A percentile compares a stretch with the other conserved stretches of the same genome.
These are phyloP conservation scores for Bombyx mandarina DNA, from an alignment of 1,140 invertebrate genomes.

Conservation along the genomic window DNA sequence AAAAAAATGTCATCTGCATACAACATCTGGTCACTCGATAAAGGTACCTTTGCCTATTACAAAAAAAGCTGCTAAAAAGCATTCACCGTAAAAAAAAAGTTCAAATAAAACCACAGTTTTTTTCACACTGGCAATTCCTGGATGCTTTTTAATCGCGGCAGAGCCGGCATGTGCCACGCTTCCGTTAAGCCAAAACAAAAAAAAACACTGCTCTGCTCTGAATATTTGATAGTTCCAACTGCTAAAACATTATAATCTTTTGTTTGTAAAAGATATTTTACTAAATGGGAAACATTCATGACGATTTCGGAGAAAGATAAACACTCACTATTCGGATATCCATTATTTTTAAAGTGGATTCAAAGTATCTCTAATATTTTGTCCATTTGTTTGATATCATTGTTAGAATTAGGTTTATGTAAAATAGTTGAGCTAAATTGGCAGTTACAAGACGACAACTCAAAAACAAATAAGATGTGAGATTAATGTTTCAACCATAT, in stretches of 20 bases:
- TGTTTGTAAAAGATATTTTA: constrained; percentile 1
- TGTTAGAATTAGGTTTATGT: too few species aligned
- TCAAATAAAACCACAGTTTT: constrained; percentile 37
- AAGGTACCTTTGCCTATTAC: constrained; percentile 36
- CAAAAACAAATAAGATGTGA: too few species aligned
- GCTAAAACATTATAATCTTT: constrained; percentile 2
- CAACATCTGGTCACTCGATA: constrained; percentile 62
- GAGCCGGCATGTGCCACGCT: constrained; percentile 52
- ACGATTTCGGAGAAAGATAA: not conserved
- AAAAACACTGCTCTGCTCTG: not conserved
- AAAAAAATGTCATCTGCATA: constrained; percentile 68
- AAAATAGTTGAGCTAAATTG: too few species aligned
- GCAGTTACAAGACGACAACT: too few species aligned
- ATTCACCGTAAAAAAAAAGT: constrained; percentile 27
- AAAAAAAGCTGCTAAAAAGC: constrained; percentile 56
- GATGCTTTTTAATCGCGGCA: constrained; percentile 31
- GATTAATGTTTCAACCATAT: too few species aligned
- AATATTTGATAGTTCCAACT: constrained; percentile 3
- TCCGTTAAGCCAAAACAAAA: constrained; percentile 29
- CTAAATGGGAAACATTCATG: too few species aligned
- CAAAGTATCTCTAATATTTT: too few species aligned
- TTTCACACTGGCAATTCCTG: constrained; percentile 25
- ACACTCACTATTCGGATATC: not conserved
- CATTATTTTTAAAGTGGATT: not conserved
- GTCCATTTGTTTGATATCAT: too few species aligned